phyloP scores from a whole-genome alignment of 2,888 invertebrate genomes.

The Zele albiditarsus region DNA sequence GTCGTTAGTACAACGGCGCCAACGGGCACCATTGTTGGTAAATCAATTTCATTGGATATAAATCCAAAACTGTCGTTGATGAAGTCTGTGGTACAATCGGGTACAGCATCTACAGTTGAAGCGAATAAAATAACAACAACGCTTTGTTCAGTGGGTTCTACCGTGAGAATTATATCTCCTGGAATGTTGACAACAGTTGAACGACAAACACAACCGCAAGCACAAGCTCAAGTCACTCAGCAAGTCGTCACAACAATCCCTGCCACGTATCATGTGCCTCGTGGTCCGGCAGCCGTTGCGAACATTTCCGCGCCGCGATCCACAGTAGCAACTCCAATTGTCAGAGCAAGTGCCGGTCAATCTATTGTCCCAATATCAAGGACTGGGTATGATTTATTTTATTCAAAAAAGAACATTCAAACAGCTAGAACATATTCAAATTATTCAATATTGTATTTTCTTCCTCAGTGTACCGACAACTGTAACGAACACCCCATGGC shows the following conservation, averaged over 20 bases:
- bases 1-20: conserved; percentile 63
- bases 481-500: conserved; percentile 67
- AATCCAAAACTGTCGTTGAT: conserved; percentile 67
- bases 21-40: conserved; percentile 63
- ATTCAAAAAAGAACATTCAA: conserved; percentile 3
- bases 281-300: conserved; percentile 84
- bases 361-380: conserved; percentile 63
- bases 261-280: conserved; percentile 73
- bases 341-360: conserved; percentile 66
- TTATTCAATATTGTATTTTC: neutral
- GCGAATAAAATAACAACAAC: conserved; percentile 64
- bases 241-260: conserved; percentile 70
- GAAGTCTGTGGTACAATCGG: conserved; percentile 65
- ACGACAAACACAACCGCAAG: conserved; percentile 60
- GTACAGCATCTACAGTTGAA: conserved; percentile 62
- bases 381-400: conserved; percentile 57
- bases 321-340: conserved; percentile 76
- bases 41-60: conserved; percentile 68
- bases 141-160: conserved; percentile 68
- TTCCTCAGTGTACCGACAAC: conserved; percentile 60
- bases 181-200: conserved; percentile 67
- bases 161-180: conserved; percentile 69
- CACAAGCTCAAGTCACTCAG: conserved; percentile 60
- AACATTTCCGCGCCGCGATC: conserved; percentile 82
- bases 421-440: neutral